Percentiles rank a stretch among this genome's conserved stretches.
phyloP scores from a whole-genome alignment of 2,888 invertebrate genomes.

The Bruchidius siliquastri region DNA sequence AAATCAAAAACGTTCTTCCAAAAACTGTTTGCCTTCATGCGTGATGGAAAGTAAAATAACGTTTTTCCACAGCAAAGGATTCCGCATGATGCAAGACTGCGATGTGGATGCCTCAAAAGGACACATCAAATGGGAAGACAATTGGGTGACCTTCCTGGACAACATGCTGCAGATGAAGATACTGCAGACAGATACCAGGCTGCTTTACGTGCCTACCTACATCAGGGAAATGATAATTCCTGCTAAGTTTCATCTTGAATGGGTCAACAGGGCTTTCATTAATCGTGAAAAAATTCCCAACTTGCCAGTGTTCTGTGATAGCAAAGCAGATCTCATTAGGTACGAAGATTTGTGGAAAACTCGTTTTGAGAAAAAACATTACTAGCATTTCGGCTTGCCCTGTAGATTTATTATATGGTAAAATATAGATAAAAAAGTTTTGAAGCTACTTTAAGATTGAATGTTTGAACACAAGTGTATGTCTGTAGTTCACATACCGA shows the following conservation, averaged over 20 bases:
- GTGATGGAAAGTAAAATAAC: no score
- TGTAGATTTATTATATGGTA: no score
- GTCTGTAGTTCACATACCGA: no score
- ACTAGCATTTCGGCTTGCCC: no score
- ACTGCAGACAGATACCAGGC: constrained; percentile 60
- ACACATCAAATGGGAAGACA: constrained; percentile 40
- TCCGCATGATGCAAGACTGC: constrained; percentile 28
- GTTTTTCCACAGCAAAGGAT: constrained; percentile 26
- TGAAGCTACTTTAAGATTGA: no score
- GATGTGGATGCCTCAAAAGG: constrained; percentile 22
- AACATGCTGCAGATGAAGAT: constrained; percentile 76
- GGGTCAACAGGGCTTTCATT: constrained; percentile 9
- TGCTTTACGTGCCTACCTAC: constrained; percentile 64
- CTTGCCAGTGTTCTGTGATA: constrained; percentile 43
- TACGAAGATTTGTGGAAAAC: no score
- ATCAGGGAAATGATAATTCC: constrained; percentile 51
- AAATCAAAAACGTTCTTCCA: not conserved
- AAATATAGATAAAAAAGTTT: no score
- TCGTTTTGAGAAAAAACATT: no score
- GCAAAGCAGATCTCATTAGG: constrained; percentile 37
- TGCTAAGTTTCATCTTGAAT: constrained; percentile 38
- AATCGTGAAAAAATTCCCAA: constrained; percentile 19
- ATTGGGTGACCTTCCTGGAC: constrained; percentile 87
- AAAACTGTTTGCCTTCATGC: not conserved
- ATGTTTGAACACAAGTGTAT: no score